A percentile compares a stretch with the other conserved stretches of the same genome.
These are phyloP conservation scores for Drosophila neoperkinsi DNA, from an alignment of 2,888 invertebrate species.

Conservation along the genomic window DNA sequence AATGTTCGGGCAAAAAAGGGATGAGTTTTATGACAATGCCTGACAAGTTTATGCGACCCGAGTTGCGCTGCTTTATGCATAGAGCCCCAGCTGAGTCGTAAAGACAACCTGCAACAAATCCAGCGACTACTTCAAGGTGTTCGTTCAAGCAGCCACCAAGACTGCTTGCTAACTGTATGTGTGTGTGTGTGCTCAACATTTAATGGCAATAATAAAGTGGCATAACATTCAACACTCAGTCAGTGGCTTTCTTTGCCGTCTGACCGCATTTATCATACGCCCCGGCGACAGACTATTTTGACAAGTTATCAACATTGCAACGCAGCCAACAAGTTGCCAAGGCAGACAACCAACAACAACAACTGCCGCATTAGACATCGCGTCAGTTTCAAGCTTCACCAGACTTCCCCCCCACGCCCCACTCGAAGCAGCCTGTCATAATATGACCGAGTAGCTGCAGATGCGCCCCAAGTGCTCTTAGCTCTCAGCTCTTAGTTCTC, in stretches of 20 bases:
- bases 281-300: constrained; percentile 75
- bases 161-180: neutral
- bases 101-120: constrained; percentile 64
- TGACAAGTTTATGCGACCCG: constrained; percentile 81
- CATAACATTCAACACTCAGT: constrained; percentile 79
- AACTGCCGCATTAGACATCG: constrained; percentile 19
- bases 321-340: constrained; percentile 71
- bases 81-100: constrained; percentile 74
- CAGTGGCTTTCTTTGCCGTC: constrained; percentile 72
- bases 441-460: constrained; percentile 36
- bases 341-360: constrained; percentile 15
- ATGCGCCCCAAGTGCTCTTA: constrained; percentile 22
- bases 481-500: neutral
- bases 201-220: constrained; percentile 77
- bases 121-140: constrained; percentile 31
- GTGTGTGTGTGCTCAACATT: constrained; percentile 29
- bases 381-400: constrained; percentile 10
- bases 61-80: constrained; percentile 36
- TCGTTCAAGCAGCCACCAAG: neutral
- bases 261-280: constrained; percentile 79
- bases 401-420: neutral
- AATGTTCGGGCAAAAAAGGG: constrained; percentile 35
- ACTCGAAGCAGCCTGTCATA: constrained; percentile 42
- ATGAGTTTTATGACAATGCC: constrained; percentile 53
- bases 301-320: constrained; percentile 81